Evolutionary conservation across 2,797 vertebrate species (phyloP), one percentile per base, ranked within the genome.

Genomic region (Sphenodon punctatus): DNA sequence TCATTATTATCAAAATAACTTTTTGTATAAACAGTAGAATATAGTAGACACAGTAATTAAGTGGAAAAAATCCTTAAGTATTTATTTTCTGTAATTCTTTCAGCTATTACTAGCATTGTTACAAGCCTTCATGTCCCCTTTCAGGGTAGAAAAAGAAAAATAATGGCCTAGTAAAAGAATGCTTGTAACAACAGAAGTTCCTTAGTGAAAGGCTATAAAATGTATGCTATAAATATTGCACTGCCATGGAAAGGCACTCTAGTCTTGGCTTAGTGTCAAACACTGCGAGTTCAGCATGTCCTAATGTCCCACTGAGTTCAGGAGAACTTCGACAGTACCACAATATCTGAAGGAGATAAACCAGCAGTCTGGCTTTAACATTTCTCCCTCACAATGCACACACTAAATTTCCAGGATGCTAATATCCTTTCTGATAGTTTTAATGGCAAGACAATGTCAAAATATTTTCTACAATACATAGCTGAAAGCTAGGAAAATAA

Each of bases 251-350:
- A 92, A 72, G 65, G 48, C 70, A 85, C 78, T 72, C 66, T 48
- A 90, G 78, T 69, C 43, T 58, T 93, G 88, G 90, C 58, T n/a
- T 30, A 38, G 80, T 79, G 87, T 81, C 85, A 88, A 84, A 89
- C 45, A 67, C 65, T 80, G 59, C 65, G 79, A 90, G 86, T 39
- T 79, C 67, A 77, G 61, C 64, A 27, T 45, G 75, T 78, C 48
- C 90, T 66, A 68, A 63, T 66, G 77, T 66, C 74, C 72, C 84
- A 69, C 14, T 36, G 45, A 45, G 25, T 65, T 70, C 58, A 74
- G 51, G 0, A 3, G 48, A 75, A 78, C 45, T 84, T 64, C 72
- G 48, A 17, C 70, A 68, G 43, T 79, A 45, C 10, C 82, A 68
- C 64, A 88, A 45, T 6, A 58, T 39, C 11, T 34, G 34, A 41